Conservation (phyloP, 1,140 invertebrate genomes). For the Drosophila sechellia region DNA sequence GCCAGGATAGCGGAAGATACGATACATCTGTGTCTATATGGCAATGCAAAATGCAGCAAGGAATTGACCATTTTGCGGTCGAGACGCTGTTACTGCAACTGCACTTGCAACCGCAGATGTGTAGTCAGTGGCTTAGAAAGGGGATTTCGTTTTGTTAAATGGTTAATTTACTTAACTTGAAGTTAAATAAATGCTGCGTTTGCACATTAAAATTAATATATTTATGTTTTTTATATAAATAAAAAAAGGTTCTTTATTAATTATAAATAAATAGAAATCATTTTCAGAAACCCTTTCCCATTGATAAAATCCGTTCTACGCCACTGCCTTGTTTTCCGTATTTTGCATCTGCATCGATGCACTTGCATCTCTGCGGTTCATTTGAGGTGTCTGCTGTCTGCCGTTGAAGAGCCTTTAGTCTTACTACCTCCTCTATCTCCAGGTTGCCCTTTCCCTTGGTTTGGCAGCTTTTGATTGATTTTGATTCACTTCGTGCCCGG, state of each 20-base stretch:
- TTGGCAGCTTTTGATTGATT: slow-evolving; percentile 43
- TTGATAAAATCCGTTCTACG: not conserved
- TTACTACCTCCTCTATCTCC: slow-evolving; percentile 1
- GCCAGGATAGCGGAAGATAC: not conserved
- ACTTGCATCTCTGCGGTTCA: slow-evolving; percentile 51
- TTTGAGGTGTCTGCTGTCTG: slow-evolving; percentile 59
- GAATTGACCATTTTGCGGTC: slow-evolving; percentile 30
- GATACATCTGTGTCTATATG: slow-evolving; percentile 19
- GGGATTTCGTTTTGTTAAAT: not conserved
- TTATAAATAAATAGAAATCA: too few species aligned
- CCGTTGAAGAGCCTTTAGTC: slow-evolving; percentile 1
- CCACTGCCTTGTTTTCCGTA: slow-evolving; percentile 1
- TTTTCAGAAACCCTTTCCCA: not conserved
- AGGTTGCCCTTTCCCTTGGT: slow-evolving; percentile 1
- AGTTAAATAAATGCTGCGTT: too few species aligned
- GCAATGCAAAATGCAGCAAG: not conserved
- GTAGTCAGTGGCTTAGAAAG: not conserved
- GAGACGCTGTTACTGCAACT: slow-evolving; percentile 10
- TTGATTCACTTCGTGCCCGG: slow-evolving; percentile 41
- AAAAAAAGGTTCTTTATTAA: too few species aligned
- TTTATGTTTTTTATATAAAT: too few species aligned
- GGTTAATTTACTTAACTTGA: too few species aligned
- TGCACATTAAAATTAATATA: not conserved
- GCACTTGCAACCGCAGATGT: not conserved
- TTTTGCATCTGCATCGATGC: slow-evolving; percentile 19